Conservation (phyloP, 2,797 vertebrate species). For the Morus bassanus region DNA sequence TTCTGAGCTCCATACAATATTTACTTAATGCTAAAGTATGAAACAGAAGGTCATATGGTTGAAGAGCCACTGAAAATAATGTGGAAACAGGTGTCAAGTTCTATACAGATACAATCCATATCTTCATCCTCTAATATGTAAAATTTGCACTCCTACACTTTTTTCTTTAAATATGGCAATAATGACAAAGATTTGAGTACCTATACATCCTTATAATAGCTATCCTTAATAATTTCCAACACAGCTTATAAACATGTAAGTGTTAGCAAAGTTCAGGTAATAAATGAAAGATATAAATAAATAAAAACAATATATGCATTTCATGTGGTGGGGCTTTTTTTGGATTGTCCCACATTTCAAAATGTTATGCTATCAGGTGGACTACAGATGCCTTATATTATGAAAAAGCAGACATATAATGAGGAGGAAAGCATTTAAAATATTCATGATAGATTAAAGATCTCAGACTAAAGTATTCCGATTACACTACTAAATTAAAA, state of each 20-base stretch:
- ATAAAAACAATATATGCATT: background rate
- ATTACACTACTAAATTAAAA: background rate
- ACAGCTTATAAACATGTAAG: background rate
- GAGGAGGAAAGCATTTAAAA: background rate
- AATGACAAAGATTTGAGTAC: background rate
- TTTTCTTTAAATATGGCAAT: background rate
- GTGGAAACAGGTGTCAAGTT: background rate
- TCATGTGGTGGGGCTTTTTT: fast-evolving
- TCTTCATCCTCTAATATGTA: background rate
- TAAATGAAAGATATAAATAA: background rate
- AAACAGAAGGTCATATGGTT: background rate
- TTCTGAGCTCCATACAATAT: background rate
- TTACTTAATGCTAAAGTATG: background rate
- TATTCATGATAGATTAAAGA: background rate
- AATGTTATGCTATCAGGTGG: background rate
- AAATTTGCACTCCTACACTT: background rate
- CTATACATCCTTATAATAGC: background rate
- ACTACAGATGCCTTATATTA: background rate
- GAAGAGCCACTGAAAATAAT: background rate
- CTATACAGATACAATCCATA: background rate
- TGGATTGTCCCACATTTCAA: background rate
- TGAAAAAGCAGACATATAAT: background rate
- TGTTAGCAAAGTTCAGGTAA: background rate
- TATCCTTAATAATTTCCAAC: background rate
- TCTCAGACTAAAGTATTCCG: background rate